Evolutionary conservation across 2,797 vertebrate species (phyloP).

Genomic region (Catharus ustulatus): DNA sequence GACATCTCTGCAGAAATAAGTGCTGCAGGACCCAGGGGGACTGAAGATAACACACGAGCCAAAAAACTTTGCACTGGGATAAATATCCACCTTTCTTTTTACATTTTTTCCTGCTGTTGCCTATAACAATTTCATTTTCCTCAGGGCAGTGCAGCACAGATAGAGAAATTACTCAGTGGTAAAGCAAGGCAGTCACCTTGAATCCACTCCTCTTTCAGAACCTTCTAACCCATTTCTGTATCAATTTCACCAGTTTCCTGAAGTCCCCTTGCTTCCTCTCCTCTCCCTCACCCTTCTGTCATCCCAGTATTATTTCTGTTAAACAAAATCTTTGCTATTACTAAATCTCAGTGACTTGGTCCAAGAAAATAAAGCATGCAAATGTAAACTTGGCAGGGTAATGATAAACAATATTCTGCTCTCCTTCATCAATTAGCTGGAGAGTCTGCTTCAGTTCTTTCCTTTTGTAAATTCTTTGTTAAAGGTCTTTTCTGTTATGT

Average conservation of each 20-base stretch:
- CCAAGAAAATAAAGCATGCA: slow-evolving; percentile 30
- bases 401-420: slow-evolving; percentile 24
- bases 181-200: background rate
- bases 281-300: background rate
- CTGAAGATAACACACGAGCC: background rate
- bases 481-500: background rate
- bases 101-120: background rate
- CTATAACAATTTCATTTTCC: background rate
- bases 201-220: background rate
- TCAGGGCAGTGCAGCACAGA: background rate
- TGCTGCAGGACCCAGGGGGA: background rate
- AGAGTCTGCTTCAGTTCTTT: background rate
- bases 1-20: background rate
- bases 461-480: background rate
- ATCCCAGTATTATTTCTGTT: background rate
- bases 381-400: slow-evolving; percentile 46
- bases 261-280: background rate
- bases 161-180: background rate
- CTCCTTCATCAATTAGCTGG: background rate
- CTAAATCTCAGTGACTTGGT: background rate
- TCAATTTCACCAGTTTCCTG: background rate
- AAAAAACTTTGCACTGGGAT: background rate
- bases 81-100: background rate
- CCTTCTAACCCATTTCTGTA: background rate
- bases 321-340: slow-evolving; percentile 3